Evolutionary conservation across 2,113 vertebrate genomes (phyloP).

Genomic region (Ptilonorhynchus violaceus): DNA sequence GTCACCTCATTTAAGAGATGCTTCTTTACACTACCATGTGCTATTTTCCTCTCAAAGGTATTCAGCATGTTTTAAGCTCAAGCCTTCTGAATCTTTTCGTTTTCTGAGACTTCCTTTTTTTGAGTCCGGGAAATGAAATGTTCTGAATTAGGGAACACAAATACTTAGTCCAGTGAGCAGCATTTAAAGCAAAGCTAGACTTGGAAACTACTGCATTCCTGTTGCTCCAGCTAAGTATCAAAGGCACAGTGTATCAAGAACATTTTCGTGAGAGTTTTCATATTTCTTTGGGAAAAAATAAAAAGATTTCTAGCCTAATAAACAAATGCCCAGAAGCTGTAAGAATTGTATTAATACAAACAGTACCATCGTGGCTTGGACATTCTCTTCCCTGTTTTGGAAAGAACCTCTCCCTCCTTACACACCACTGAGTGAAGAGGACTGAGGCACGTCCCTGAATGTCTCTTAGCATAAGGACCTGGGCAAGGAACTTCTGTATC

Average conservation of each 20-base stretch:
- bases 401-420: background rate
- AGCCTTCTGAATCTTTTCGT: background rate
- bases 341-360: background rate
- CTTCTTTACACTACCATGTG: background rate
- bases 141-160: background rate
- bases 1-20: background rate
- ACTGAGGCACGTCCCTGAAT: rapidly evolving
- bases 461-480: background rate
- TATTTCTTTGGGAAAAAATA: rapidly evolving
- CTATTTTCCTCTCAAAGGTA: background rate
- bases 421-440: background rate
- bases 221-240: background rate
- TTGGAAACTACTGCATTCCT: background rate
- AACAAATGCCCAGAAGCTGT: background rate
- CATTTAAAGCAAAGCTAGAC: background rate
- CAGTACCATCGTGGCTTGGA: background rate
- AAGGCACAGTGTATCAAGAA: background rate
- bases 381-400: background rate
- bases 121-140: background rate
- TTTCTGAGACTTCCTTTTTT: background rate
- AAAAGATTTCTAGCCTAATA: background rate
- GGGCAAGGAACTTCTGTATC: background rate
- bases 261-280: background rate
- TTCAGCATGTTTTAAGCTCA: background rate
- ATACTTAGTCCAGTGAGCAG: background rate